These are phyloP conservation scores for Tautogolabrus adspersus DNA, from an alignment of 2,113 vertebrate species.

Conservation along the genomic window DNA sequence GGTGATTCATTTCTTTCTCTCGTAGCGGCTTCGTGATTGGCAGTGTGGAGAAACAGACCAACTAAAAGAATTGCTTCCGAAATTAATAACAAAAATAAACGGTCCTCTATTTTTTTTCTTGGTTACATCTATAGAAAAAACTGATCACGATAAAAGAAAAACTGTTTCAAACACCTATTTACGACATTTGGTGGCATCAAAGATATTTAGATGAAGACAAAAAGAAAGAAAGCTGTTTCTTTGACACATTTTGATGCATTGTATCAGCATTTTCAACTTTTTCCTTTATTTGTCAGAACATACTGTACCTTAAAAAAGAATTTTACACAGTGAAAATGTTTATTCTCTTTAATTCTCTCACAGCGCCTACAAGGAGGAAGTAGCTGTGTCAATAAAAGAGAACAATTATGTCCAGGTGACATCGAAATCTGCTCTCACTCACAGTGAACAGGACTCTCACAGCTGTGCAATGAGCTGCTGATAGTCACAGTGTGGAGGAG, in stretches of 20 bases:
- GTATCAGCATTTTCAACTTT: not conserved
- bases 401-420: not conserved
- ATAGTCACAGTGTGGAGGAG: constrained; percentile 56
- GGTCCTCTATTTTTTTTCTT: not conserved
- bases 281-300: not conserved
- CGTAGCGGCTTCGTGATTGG: not conserved
- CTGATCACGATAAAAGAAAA: too few relatives aligned
- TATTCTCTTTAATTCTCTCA: not conserved
- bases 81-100: not conserved
- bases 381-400: not conserved
- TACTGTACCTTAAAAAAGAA: not conserved
- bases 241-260: not conserved
- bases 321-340: too few relatives aligned
- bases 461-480: constrained; percentile 61
- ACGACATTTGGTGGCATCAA: too few relatives aligned
- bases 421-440: not conserved
- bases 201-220: too few relatives aligned
- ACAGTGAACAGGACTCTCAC: not conserved
- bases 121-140: too few relatives aligned
- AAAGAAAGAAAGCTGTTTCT: too few relatives aligned
- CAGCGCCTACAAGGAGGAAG: not conserved
- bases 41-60: not conserved
- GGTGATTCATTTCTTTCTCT: too few relatives aligned
- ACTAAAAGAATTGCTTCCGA: not conserved
- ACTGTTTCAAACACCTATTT: too few relatives aligned